Conservation (phyloP, 2,888 invertebrate species). For the Drosophila dives region DNA sequence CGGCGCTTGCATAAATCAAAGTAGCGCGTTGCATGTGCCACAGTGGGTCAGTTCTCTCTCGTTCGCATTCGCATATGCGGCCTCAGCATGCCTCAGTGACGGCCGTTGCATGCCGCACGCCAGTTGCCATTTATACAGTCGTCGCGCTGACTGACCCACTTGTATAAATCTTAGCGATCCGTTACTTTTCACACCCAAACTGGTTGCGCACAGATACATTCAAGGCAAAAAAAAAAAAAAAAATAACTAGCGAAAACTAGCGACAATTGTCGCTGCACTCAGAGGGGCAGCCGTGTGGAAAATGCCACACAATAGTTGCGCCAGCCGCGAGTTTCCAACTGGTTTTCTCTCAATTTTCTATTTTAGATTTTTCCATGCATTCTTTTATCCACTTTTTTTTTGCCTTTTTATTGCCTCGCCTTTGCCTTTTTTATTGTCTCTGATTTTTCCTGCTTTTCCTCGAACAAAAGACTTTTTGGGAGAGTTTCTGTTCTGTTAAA, state of each 20-base stretch:
- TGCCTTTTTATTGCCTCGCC: conserved; percentile 60
- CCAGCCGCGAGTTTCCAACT: conserved; percentile 57
- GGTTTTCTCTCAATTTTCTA: conserved; percentile 36
- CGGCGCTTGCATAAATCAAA: conserved; percentile 64
- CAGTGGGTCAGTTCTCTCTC: conserved; percentile 38
- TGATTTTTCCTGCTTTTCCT: conserved; percentile 57
- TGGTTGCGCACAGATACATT: conserved; percentile 43
- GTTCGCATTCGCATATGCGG: conserved; percentile 15
- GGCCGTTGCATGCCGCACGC: conserved; percentile 68
- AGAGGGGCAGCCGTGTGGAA: conserved; percentile 54
- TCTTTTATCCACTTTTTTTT: conserved; percentile 13
- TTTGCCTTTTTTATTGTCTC: conserved; percentile 54
- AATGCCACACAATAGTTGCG: conserved; percentile 65
- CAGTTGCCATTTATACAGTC: conserved; percentile 29
- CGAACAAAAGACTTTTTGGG: conserved; percentile 62
- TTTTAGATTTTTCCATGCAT: conserved; percentile 38
- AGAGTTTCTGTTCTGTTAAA: conserved; percentile 35
- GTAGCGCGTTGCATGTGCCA: conserved; percentile 31
- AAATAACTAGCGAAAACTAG: conserved; percentile 59
- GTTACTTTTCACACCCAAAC: conserved; percentile 74
- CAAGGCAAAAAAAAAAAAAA: conserved; percentile 6
- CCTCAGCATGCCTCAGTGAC: conserved; percentile 27
- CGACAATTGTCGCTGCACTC: conserved; percentile 60
- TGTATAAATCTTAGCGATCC: conserved; percentile 57
- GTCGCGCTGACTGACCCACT: conserved; percentile 61